Evolutionary conservation across 2,888 invertebrate species (phyloP).

Genomic region (Temnothorax unifasciatus): DNA sequence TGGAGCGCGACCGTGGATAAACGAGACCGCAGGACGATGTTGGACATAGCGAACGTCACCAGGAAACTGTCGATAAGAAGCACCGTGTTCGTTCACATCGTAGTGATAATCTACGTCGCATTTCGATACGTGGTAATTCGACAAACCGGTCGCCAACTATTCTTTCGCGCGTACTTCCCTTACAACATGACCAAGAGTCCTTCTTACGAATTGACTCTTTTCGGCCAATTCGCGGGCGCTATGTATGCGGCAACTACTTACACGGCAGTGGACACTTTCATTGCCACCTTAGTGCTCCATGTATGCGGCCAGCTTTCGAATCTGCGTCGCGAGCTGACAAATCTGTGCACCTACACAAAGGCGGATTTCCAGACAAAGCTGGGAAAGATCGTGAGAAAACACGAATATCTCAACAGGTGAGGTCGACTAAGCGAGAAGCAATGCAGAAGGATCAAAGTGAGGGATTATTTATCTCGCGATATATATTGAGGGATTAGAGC

Average conservation of each 20-base stretch:
- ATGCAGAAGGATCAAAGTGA: background rate
- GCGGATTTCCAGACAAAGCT: background rate
- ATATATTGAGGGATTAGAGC: background rate
- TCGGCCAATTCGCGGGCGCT: conserved; percentile 32
- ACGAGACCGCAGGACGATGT: conserved; percentile 45
- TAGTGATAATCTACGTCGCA: background rate
- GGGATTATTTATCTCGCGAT: background rate
- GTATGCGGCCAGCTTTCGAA: conserved; percentile 65
- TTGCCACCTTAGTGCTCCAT: conserved; percentile 65
- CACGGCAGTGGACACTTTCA: conserved; percentile 66
- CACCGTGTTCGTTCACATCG: background rate
- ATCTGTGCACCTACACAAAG: background rate
- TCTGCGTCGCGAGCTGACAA: conserved; percentile 29
- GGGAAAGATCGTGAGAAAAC: conserved; percentile 51
- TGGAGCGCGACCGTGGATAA: conserved; percentile 32
- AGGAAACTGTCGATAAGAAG: conserved; percentile 50
- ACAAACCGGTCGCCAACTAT: conserved; percentile 8
- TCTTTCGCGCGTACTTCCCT: conserved; percentile 58
- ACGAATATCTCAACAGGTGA: conserved; percentile 65
- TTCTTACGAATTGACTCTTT: conserved; percentile 39
- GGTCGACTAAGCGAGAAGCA: background rate
- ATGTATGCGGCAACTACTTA: conserved; percentile 48
- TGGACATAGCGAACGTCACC: background rate
- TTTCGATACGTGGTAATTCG: conserved; percentile 10
- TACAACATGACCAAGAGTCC: conserved; percentile 60